These are phyloP conservation scores for Datnioides undecimradiatus DNA, from an alignment of 2,113 vertebrate genomes.

Conservation along the genomic window DNA sequence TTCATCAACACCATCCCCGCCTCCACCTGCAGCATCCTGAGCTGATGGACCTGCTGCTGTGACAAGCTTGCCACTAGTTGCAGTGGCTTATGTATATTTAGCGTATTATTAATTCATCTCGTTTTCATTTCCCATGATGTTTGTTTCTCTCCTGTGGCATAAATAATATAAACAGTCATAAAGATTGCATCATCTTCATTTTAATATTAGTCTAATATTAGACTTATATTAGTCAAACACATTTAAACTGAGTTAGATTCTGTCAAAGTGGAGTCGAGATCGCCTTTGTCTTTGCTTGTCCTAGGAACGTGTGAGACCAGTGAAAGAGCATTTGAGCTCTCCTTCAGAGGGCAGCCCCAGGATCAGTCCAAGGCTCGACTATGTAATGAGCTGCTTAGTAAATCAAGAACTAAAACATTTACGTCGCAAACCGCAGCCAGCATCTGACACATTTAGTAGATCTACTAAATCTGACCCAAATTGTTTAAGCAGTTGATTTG, in stretches of 20 bases:
- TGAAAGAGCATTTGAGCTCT: background rate
- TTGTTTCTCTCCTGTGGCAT: background rate
- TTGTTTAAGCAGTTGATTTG: background rate
- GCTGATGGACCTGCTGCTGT: background rate
- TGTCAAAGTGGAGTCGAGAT: background rate
- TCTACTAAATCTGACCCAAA: background rate
- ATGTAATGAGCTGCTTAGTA: background rate
- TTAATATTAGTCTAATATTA: no score
- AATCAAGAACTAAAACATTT: background rate
- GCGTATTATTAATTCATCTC: background rate
- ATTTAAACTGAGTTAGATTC: background rate
- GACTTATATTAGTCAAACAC: background rate
- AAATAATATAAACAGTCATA: background rate
- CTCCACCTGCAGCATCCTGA: background rate
- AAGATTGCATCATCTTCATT: no score
- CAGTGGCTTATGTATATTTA: background rate
- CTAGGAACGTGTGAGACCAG: background rate
- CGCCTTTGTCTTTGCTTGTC: background rate
- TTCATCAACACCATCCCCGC: background rate
- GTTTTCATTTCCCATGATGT: background rate
- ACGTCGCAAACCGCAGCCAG: background rate
- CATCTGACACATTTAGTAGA: background rate
- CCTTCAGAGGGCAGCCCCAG: background rate
- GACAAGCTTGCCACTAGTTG: background rate
- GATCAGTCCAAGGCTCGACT: background rate